phyloP scores from a whole-genome alignment of 2,113 vertebrate species.

The Furnarius figulus region DNA sequence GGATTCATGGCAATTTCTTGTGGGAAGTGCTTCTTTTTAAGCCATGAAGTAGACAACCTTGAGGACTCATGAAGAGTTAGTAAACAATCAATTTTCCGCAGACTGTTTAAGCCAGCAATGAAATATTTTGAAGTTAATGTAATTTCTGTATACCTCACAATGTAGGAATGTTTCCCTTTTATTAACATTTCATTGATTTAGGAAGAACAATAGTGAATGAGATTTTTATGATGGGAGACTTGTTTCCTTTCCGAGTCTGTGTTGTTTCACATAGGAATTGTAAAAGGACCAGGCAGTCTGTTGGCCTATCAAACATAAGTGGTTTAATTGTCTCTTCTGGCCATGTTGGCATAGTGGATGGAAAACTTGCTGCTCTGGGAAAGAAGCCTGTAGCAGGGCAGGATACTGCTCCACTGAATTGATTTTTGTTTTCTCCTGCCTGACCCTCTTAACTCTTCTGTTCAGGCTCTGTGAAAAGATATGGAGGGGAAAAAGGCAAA shows the following conservation, averaged over 20 bases:
- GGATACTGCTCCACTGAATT: background rate
- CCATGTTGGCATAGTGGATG: background rate
- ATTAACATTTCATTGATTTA: slow-evolving; percentile 4
- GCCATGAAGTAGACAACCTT: background rate
- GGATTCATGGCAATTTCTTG: background rate
- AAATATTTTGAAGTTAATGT: background rate
- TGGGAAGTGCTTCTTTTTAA: background rate
- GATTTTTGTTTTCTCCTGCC: background rate
- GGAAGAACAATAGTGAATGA: slow-evolving; percentile 25
- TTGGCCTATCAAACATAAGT: background rate
- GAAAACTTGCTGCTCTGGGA: background rate
- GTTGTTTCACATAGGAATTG: slow-evolving; percentile 16
- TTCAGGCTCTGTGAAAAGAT: background rate
- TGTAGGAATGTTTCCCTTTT: slow-evolving; percentile 7
- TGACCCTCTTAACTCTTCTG: background rate
- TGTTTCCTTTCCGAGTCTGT: background rate
- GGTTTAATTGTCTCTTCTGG: background rate
- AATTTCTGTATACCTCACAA: background rate
- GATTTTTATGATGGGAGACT: background rate
- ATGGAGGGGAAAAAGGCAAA: background rate
- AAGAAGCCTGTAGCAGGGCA: background rate
- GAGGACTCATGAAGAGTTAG: background rate
- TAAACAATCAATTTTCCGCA: background rate
- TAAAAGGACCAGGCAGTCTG: background rate
- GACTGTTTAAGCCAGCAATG: background rate